Evolutionary conservation across 2,797 vertebrate species (phyloP).

Genomic region (Sebastes itinus): DNA sequence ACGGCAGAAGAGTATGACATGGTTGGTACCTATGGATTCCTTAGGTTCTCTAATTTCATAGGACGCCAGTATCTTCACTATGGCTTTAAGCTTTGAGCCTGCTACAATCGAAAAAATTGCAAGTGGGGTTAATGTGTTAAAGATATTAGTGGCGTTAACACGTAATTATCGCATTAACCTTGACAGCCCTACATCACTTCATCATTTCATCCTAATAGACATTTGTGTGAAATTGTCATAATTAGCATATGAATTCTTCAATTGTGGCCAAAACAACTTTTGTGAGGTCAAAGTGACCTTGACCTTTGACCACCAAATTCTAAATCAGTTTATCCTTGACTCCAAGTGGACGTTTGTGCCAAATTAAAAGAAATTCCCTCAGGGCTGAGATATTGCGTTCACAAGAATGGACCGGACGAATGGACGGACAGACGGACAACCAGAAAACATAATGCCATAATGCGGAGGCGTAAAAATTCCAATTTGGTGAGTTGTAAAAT

Average conservation of each 20-base stretch:
- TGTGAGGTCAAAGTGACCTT: background rate
- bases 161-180: background rate
- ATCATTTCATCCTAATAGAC: fast-evolving
- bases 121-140: too few species aligned
- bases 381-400: too few species aligned
- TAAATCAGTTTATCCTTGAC: background rate
- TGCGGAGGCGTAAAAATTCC: background rate
- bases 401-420: too few species aligned
- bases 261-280: fast-evolving
- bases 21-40: background rate
- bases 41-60: background rate
- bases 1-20: background rate
- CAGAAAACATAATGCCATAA: too few species aligned
- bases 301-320: background rate
- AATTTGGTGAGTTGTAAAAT: background rate
- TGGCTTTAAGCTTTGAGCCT: background rate
- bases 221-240: background rate
- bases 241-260: background rate
- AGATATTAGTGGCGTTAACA: too few species aligned
- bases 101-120: background rate
- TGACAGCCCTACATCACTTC: too few species aligned
- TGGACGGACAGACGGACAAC: too few species aligned
- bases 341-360: background rate
- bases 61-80: background rate
- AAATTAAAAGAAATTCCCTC: background rate